phyloP scores from a whole-genome alignment of 2,888 invertebrate genomes.

The Nomada lathburiana region DNA sequence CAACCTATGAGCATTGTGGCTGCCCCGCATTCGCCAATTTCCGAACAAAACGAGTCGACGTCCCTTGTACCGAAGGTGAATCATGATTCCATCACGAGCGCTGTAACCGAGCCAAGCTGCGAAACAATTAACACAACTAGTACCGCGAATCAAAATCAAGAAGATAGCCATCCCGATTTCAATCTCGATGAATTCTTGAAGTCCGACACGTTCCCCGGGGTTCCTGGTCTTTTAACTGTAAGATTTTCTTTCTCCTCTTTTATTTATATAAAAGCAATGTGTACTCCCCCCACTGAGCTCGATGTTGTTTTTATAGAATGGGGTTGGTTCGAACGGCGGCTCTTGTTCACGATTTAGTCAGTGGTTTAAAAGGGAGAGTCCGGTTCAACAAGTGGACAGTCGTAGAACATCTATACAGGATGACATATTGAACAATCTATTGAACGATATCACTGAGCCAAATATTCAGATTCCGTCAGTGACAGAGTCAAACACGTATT shows the following conservation, averaged over 20 bases:
- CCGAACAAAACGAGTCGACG: constrained; percentile 77
- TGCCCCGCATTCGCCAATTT: constrained; percentile 82
- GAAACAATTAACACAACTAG: constrained; percentile 71
- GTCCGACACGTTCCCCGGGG: constrained; percentile 91
- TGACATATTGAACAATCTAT: constrained; percentile 88
- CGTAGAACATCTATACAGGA: constrained; percentile 87
- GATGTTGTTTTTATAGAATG: constrained; percentile 86
- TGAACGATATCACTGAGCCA: constrained; percentile 86
- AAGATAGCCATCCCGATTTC: constrained; percentile 85
- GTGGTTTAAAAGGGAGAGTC: constrained; percentile 92
- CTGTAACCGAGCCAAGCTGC: constrained; percentile 67
- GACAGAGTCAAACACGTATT: constrained; percentile 87
- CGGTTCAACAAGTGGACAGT: constrained; percentile 84
- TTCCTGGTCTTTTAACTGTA: constrained; percentile 90
- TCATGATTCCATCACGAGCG: constrained; percentile 66
- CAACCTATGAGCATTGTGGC: constrained; percentile 75
- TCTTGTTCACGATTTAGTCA: constrained; percentile 90
- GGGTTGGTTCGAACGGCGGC: constrained; percentile 86
- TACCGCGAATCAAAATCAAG: constrained; percentile 69
- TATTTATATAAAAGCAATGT: neutral
- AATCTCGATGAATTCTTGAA: constrained; percentile 95
- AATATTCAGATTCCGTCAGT: constrained; percentile 83
- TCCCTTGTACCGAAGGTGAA: constrained; percentile 69
- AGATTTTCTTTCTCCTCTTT: constrained; percentile 68
- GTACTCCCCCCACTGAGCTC: neutral